Evolutionary conservation across 1,140 invertebrate genomes (phyloP).

Genomic region (Cydia strobilella): DNA sequence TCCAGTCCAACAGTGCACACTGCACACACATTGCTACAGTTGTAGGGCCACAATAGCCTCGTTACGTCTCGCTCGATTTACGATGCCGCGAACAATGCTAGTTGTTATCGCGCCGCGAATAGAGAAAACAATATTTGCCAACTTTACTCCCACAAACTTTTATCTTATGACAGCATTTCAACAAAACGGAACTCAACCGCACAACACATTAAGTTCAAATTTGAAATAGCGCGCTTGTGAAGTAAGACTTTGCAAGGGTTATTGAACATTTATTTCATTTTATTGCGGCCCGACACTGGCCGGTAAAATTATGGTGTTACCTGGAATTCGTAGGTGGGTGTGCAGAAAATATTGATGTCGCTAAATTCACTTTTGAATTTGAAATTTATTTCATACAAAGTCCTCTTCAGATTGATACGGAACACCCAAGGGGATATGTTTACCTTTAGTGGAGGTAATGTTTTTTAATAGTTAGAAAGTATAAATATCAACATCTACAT

Average conservation of each 20-base stretch:
- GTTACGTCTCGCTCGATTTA: conserved; percentile 58
- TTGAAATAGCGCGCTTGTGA: neutral
- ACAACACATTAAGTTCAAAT: neutral
- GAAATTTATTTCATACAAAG: neutral
- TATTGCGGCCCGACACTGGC: conserved; percentile 40
- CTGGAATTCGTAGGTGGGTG: conserved; percentile 39
- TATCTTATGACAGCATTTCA: conserved; percentile 33
- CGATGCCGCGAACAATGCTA: conserved; percentile 51
- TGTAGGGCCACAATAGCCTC: conserved; percentile 52
- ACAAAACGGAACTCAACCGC: neutral
- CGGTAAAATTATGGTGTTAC: conserved; percentile 35
- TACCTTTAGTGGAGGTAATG: neutral
- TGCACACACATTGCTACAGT: conserved; percentile 28
- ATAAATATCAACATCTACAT: no score
- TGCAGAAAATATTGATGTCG: conserved; percentile 19
- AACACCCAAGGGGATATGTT: neutral
- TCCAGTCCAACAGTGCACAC: conserved; percentile 22
- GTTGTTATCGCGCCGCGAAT: conserved; percentile 54
- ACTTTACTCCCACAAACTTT: conserved; percentile 6
- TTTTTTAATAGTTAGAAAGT: neutral
- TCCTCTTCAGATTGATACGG: neutral
- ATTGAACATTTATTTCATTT: conserved; percentile 43
- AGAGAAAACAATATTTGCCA: conserved; percentile 44
- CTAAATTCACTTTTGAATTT: conserved; percentile 24
- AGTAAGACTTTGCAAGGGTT: neutral